A percentile compares a stretch with the other conserved stretches of the same genome.
These are phyloP conservation scores for Caenorhabditis sinica DNA, from an alignment of 2,888 invertebrate species.

Conservation along the genomic window DNA sequence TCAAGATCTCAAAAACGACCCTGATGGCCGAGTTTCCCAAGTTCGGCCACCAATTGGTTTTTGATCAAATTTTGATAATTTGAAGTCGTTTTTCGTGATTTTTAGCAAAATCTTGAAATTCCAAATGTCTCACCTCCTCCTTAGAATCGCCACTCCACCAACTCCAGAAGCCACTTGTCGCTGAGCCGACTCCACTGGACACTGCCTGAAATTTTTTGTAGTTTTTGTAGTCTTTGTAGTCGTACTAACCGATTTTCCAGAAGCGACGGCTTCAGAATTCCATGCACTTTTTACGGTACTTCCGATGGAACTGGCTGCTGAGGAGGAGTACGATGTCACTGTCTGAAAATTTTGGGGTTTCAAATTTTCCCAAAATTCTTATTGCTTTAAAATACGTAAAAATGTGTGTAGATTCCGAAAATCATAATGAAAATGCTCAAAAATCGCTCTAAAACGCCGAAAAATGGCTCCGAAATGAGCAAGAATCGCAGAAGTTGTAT, in stretches of 20 bases:
- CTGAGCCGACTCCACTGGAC: neutral
- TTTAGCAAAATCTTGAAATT: neutral
- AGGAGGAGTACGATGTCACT: neutral
- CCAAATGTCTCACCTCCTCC: neutral
- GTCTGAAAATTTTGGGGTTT: neutral
- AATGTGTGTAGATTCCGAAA: too few relatives aligned
- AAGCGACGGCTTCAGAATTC: neutral
- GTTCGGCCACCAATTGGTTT: too few relatives aligned
- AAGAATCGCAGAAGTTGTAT: too few relatives aligned
- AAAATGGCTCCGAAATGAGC: too few relatives aligned
- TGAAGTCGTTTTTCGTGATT: too few relatives aligned
- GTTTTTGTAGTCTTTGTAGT: neutral
- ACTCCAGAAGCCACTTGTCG: neutral
- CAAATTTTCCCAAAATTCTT: neutral
- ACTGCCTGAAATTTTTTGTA: constrained; percentile 7
- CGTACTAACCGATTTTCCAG: neutral
- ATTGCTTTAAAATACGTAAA: too few relatives aligned
- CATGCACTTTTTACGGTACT: neutral
- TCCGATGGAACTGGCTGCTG: neutral
- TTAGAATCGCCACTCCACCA: constrained; percentile 3
- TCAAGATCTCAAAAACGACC: too few relatives aligned
- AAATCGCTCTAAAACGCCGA: too few relatives aligned
- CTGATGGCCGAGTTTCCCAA: too few relatives aligned
- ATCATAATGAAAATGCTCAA: too few relatives aligned
- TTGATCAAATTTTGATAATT: too few relatives aligned